phyloP scores from a whole-genome alignment of 2,113 vertebrate species.

The Epinephelus cyanopodus region DNA sequence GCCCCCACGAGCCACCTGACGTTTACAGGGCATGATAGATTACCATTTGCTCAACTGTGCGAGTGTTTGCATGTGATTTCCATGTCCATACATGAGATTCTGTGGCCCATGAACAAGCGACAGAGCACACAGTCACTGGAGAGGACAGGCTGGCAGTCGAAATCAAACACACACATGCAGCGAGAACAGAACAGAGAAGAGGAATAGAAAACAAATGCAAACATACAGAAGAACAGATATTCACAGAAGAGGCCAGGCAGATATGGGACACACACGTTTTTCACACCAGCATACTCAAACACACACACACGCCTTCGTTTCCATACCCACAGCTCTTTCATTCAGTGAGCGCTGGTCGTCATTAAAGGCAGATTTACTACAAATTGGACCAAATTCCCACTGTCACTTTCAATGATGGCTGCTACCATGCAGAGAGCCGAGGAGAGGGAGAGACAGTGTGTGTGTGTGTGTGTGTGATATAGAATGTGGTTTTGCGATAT shows the following conservation, averaged over 20 bases:
- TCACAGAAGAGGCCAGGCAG: neutral
- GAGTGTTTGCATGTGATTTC: slow-evolving; percentile 64
- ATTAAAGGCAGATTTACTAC: slow-evolving; percentile 97
- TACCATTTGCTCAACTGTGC: slow-evolving; percentile 74
- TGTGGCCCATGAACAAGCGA: slow-evolving; percentile 62
- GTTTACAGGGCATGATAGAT: slow-evolving; percentile 85
- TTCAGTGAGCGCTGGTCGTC: slow-evolving; percentile 87
- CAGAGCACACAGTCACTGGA: slow-evolving; percentile 52
- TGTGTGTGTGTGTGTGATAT: slow-evolving; percentile 32
- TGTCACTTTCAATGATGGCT: slow-evolving; percentile 97
- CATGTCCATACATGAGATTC: slow-evolving; percentile 72
- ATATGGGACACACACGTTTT: slow-evolving; percentile 18
- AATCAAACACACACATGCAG: slow-evolving; percentile 85
- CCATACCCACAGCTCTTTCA: slow-evolving; percentile 91
- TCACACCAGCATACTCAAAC: neutral
- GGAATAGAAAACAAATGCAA: slow-evolving; percentile 31
- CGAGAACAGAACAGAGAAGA: slow-evolving; percentile 26
- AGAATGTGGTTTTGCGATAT: slow-evolving; percentile 29
- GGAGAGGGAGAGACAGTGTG: slow-evolving; percentile 68
- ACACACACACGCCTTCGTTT: slow-evolving; percentile 77
- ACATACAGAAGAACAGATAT: slow-evolving; percentile 31
- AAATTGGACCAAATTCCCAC: slow-evolving; percentile 97
- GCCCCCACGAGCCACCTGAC: slow-evolving; percentile 80
- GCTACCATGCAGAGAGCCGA: slow-evolving; percentile 83
- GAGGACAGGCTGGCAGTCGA: slow-evolving; percentile 78